Evolutionary conservation across 2,797 vertebrate species (phyloP).

Genomic region (Pangasius djambal): DNA sequence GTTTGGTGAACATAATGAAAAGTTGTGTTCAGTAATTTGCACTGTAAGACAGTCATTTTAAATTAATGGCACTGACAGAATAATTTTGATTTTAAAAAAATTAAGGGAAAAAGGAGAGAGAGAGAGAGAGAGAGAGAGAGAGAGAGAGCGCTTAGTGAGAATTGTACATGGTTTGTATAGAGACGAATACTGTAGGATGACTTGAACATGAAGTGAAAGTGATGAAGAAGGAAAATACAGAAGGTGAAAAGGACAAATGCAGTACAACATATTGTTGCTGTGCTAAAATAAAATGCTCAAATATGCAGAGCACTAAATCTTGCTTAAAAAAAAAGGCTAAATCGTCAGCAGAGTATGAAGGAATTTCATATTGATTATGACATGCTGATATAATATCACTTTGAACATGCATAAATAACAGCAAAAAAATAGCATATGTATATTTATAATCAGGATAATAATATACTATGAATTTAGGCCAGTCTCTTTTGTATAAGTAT

Average conservation of each 20-base stretch:
- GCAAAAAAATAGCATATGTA: neutral
- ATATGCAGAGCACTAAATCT: neutral
- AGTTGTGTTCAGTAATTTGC: neutral
- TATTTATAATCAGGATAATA: constrained; percentile 29
- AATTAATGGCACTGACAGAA: neutral
- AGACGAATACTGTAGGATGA: neutral
- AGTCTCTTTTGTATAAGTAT: constrained; percentile 20
- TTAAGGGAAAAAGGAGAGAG: neutral
- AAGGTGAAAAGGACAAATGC: neutral
- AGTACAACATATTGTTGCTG: neutral
- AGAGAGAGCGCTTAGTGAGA: neutral
- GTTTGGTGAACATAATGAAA: neutral
- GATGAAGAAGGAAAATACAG: neutral
- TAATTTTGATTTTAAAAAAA: neutral
- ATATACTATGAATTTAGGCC: constrained; percentile 36
- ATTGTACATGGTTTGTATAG: neutral
- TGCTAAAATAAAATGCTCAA: neutral
- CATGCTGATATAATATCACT: neutral
- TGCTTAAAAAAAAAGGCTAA: neutral
- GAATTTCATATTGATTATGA: neutral
- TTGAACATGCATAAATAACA: neutral
- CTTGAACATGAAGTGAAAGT: neutral
- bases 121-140: neutral
- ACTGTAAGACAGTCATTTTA: neutral
- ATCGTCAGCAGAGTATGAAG: neutral